Conservation (phyloP, 2,113 vertebrate genomes). For the Trematomus loennbergii region DNA sequence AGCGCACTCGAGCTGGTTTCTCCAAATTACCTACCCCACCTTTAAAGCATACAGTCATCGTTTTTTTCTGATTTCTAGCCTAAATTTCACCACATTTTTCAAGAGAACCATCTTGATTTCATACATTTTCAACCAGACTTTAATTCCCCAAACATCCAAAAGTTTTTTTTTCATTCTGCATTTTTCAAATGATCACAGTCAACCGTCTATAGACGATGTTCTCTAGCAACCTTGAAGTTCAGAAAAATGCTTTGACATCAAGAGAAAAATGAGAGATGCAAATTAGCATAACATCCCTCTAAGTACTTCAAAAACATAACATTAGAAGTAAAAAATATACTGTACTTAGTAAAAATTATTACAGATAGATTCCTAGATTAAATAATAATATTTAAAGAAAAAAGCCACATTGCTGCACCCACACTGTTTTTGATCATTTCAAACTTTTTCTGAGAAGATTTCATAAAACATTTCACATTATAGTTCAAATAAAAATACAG, state of each 20-base stretch:
- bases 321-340: no score
- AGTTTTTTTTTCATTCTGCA: neutral
- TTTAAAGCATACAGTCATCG: neutral
- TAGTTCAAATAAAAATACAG: no score
- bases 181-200: neutral
- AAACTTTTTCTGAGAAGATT: neutral
- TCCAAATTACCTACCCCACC: no score
- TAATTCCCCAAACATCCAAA: neutral
- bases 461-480: no score
- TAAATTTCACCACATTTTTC: neutral
- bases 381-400: neutral
- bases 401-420: neutral
- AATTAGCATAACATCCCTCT: slow-evolving; percentile 11
- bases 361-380: neutral
- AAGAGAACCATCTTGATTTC: neutral
- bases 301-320: neutral
- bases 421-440: neutral
- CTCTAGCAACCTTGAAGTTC: neutral
- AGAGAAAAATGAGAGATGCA: slow-evolving; percentile 6
- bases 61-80: neutral
- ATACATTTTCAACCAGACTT: neutral
- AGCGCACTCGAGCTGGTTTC: no score
- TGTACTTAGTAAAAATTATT: neutral
- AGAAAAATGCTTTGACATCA: neutral
- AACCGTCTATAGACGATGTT: neutral